A percentile compares a stretch with the other conserved stretches of the same genome.
Conservation (phyloP, 2,888 invertebrate genomes). For the Unio pictorum region DNA sequence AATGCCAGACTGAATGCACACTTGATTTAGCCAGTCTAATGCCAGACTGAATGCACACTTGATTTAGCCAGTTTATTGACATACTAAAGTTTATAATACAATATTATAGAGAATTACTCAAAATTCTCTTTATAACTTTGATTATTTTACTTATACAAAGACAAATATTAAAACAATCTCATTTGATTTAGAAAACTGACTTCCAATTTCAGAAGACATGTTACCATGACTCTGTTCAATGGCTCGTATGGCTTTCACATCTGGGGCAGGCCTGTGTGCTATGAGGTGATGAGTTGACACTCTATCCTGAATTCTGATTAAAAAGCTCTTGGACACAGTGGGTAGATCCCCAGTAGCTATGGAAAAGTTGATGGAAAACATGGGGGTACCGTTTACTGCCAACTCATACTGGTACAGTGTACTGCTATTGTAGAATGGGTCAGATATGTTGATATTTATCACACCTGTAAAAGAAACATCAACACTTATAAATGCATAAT, state of each 20-base stretch:
- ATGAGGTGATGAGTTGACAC: constrained; percentile 37
- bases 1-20: no score
- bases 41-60: no score
- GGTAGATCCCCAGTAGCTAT: constrained; percentile 58
- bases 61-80: no score
- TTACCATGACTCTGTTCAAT: not conserved
- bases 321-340: constrained; percentile 46
- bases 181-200: no score
- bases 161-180: no score
- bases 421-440: constrained; percentile 52
- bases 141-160: no score
- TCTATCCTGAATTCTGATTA: constrained; percentile 44
- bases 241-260: not conserved
- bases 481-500: no score
- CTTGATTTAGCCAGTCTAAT: no score
- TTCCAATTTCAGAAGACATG: no score
- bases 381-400: constrained; percentile 59
- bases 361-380: constrained; percentile 55
- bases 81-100: no score
- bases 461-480: constrained; percentile 48
- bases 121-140: no score
- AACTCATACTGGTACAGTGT: constrained; percentile 61
- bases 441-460: constrained; percentile 56
- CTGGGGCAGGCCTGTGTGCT: constrained; percentile 43
- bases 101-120: no score